phyloP scores from a whole-genome alignment of 2,888 invertebrate genomes.

The Crocallis elinguaria region DNA sequence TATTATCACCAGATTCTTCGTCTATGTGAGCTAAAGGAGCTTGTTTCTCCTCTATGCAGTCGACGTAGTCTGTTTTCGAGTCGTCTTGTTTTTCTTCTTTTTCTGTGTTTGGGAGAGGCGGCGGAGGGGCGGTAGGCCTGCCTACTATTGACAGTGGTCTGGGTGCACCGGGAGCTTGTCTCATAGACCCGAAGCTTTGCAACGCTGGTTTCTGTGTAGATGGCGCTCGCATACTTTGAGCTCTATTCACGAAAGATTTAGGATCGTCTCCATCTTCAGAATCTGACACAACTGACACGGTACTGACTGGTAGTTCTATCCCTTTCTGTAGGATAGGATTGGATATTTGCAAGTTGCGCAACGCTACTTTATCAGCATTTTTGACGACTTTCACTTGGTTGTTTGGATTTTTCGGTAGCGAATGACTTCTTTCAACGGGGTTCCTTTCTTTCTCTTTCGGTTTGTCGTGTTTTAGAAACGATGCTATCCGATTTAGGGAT shows the following conservation, averaged over 20 bases:
- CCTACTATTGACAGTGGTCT: slow-evolving; percentile 91
- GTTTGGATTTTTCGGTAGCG: slow-evolving; percentile 84
- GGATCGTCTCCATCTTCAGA: slow-evolving; percentile 82
- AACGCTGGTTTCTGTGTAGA: slow-evolving; percentile 84
- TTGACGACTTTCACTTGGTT: slow-evolving; percentile 87
- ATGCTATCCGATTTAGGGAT: slow-evolving; percentile 89
- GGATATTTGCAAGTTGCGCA: slow-evolving; percentile 92
- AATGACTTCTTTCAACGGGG: slow-evolving; percentile 82
- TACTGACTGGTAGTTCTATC: slow-evolving; percentile 85
- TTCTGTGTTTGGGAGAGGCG: slow-evolving; percentile 84
- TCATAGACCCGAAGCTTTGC: slow-evolving; percentile 93
- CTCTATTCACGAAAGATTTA: slow-evolving; percentile 87
- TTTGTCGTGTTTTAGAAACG: slow-evolving; percentile 88
- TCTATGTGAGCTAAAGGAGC: slow-evolving; percentile 86
- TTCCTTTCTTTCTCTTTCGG: slow-evolving; percentile 80
- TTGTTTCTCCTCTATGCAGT: slow-evolving; percentile 89
- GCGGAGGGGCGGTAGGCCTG: slow-evolving; percentile 91
- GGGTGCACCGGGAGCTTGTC: slow-evolving; percentile 87
- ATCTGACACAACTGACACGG: slow-evolving; percentile 85
- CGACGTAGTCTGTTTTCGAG: slow-evolving; percentile 87
- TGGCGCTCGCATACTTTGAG: slow-evolving; percentile 92
- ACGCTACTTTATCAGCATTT: slow-evolving; percentile 86
- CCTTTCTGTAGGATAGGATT: slow-evolving; percentile 91
- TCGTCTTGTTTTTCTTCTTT: slow-evolving; percentile 57
- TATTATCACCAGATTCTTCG: slow-evolving; percentile 89